Conservation (phyloP, 2,797 vertebrate genomes). For the Scolopax rusticola region DNA sequence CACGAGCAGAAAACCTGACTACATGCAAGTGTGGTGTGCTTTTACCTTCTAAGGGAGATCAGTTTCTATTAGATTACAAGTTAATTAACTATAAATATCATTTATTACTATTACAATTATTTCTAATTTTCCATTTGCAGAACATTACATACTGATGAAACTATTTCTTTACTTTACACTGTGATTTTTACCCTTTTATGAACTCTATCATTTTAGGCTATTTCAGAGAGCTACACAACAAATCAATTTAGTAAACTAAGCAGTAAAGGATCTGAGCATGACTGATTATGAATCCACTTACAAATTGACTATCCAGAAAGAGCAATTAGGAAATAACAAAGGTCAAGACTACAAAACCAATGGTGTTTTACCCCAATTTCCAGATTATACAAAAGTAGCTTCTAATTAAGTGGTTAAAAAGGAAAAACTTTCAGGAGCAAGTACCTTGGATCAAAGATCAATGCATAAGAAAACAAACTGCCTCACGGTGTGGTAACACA, state of each 20-base stretch:
- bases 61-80: background rate
- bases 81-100: background rate
- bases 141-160: background rate
- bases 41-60: constrained; percentile 10
- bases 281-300: constrained; percentile 5
- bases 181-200: background rate
- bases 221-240: background rate
- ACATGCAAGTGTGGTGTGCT: background rate
- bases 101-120: background rate
- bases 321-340: constrained; percentile 5
- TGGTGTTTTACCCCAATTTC: background rate
- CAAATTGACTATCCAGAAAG: background rate
- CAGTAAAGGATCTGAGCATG: background rate
- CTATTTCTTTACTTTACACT: background rate
- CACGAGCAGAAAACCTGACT: background rate
- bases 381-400: background rate
- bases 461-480: constrained; percentile 5
- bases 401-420: background rate
- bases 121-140: constrained; percentile 7
- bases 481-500: background rate
- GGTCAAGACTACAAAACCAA: background rate
- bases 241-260: background rate
- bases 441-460: constrained; percentile 24
- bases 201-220: background rate
- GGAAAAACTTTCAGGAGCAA: constrained; percentile 11